phyloP scores from a whole-genome alignment of 2,113 vertebrate species.

The Plotosus lineatus region DNA sequence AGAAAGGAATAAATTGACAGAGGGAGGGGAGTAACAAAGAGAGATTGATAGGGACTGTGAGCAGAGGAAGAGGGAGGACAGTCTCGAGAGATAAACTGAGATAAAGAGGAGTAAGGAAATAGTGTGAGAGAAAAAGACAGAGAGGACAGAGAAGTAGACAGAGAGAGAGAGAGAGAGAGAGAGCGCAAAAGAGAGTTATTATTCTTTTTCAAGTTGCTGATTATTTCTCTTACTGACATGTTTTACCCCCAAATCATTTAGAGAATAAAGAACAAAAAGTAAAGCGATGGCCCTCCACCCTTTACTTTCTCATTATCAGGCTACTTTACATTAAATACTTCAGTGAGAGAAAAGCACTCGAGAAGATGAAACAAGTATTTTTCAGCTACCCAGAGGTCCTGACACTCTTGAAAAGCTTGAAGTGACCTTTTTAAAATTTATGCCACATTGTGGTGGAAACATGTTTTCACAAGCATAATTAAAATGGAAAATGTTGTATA shows the following conservation, averaged over 20 bases:
- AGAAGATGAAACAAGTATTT: not conserved
- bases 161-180: too few relatives aligned
- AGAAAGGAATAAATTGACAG: not conserved
- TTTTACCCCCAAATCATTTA: not conserved
- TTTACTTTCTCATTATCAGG: not conserved
- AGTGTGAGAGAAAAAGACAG: not conserved
- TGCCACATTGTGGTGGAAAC: not conserved
- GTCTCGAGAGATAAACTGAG: not conserved
- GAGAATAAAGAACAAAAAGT: not conserved
- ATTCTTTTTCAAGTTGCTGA: not conserved
- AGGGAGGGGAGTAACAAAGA: not conserved
- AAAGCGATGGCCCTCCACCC: not conserved
- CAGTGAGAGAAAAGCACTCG: not conserved
- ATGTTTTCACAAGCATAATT: not conserved
- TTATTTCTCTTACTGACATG: not conserved
- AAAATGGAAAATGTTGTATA: not conserved
- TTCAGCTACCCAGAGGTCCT: constrained; percentile 15
- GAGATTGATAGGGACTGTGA: too few relatives aligned
- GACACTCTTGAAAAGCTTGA: constrained; percentile 24
- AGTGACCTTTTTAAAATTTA: constrained; percentile 2
- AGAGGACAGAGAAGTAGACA: not conserved
- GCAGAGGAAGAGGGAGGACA: not conserved
- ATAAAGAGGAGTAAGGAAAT: not conserved
- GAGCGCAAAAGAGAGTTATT: not conserved
- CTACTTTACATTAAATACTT: not conserved